A percentile compares a stretch with the other conserved stretches of the same genome.
Conservation (phyloP, 2,888 invertebrate species). For the Hemithea aestivaria region DNA sequence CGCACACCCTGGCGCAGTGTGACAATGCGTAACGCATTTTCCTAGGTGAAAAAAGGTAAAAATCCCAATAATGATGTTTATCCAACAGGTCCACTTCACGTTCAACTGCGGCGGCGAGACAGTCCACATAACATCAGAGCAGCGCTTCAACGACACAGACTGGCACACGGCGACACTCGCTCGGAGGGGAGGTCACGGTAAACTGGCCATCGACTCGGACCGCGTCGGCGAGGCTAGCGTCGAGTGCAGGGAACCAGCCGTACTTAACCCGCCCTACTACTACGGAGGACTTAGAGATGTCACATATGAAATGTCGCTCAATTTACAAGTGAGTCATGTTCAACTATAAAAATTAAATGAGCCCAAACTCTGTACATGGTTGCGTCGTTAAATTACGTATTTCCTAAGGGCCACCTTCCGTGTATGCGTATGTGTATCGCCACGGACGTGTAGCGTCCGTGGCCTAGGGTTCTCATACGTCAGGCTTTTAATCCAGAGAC, state of each 20-base stretch:
- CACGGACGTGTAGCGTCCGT: no score
- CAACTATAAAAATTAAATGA: no score
- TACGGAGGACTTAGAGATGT: constrained; percentile 85
- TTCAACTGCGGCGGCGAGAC: constrained; percentile 86
- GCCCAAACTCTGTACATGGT: no score
- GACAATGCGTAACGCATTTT: no score
- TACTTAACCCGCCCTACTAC: constrained; percentile 85
- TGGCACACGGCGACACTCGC: constrained; percentile 89
- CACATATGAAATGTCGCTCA: constrained; percentile 48
- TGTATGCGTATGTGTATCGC: no score
- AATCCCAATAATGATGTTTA: no score
- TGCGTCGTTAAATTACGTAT: no score
- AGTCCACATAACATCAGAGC: constrained; percentile 77
- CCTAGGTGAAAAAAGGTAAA: no score
- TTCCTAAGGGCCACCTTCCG: no score
- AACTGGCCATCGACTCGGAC: constrained; percentile 82
- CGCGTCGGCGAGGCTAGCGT: constrained; percentile 75
- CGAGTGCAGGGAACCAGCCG: constrained; percentile 62
- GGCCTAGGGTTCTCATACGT: no score
- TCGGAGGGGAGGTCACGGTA: constrained; percentile 81
- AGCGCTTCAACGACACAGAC: constrained; percentile 82
- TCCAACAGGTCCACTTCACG: constrained; percentile 81
- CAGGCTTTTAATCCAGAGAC: no score
- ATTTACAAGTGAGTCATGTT: constrained; percentile 47
- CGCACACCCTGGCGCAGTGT: no score